Evolutionary conservation across 2,888 invertebrate genomes (phyloP).

Genomic region (Smittia sp.): DNA sequence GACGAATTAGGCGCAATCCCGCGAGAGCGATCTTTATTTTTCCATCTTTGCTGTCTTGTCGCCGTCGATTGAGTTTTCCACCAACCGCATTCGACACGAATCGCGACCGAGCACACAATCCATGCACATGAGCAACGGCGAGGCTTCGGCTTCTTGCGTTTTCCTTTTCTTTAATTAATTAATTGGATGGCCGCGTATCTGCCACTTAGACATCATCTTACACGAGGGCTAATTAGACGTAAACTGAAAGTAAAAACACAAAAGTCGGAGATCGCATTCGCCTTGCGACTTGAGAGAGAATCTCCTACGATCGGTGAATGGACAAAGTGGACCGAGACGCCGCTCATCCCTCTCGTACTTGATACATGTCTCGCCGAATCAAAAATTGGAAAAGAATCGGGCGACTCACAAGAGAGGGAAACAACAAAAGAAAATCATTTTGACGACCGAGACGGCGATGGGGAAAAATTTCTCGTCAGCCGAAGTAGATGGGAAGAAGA

Average conservation of each 20-base stretch:
- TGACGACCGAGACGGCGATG: slow-evolving; percentile 14
- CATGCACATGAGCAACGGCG: slow-evolving; percentile 15
- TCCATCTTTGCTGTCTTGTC: slow-evolving; percentile 18
- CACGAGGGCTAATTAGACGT: slow-evolving; percentile 40
- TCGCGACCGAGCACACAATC: slow-evolving; percentile 24
- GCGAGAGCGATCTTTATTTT: slow-evolving; percentile 23
- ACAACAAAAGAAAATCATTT: slow-evolving; percentile 16
- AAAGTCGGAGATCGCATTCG: neutral
- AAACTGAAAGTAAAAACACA: slow-evolving; percentile 34
- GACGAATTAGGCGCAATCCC: neutral
- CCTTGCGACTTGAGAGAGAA: neutral
- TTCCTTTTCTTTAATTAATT: slow-evolving; percentile 37
- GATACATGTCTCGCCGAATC: neutral
- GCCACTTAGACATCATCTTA: slow-evolving; percentile 41
- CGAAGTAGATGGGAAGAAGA: slow-evolving; percentile 1
- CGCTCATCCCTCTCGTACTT: neutral
- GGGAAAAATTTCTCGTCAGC: slow-evolving; percentile 18
- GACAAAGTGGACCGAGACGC: neutral
- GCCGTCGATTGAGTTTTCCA: slow-evolving; percentile 11
- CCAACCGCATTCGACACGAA: slow-evolving; percentile 12
- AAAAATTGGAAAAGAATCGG: slow-evolving; percentile 26
- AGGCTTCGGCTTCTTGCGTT: neutral
- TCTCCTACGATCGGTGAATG: neutral
- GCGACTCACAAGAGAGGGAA: neutral
- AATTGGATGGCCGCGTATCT: slow-evolving; percentile 41